Conservation (phyloP, 2,797 vertebrate genomes). For the Chrosomus eos region DNA sequence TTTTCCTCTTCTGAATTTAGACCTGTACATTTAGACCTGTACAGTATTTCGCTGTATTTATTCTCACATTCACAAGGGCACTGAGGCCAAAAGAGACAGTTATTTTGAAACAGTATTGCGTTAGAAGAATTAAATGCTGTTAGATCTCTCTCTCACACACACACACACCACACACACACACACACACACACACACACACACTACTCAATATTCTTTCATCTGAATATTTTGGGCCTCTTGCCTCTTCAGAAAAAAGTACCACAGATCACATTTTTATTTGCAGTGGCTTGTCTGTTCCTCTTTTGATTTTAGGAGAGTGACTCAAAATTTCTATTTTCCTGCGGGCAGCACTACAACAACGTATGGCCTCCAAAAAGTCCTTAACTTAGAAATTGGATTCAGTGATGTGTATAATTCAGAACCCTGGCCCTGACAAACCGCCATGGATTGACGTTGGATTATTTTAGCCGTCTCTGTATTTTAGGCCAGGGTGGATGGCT, state of each 20-base stretch:
- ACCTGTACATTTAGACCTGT: too few relatives aligned
- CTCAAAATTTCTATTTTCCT: conserved; percentile 10
- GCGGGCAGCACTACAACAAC: background rate
- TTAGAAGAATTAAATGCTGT: background rate
- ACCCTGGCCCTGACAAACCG: conserved; percentile 41
- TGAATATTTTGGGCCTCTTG: background rate
- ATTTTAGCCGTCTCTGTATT: conserved; percentile 37
- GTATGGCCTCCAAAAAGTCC: conserved; percentile 34
- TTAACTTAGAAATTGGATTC: conserved; percentile 46
- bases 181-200: too few relatives aligned
- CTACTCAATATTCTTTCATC: background rate
- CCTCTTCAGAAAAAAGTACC: background rate
- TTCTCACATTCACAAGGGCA: background rate
- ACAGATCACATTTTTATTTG: background rate
- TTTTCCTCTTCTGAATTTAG: background rate
- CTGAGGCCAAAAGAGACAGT: background rate
- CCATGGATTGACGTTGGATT: conserved; percentile 19
- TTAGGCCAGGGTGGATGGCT: conserved; percentile 32
- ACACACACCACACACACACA: too few relatives aligned
- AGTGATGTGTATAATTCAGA: conserved; percentile 52
- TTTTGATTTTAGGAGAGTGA: conserved; percentile 24
- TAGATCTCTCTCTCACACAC: background rate
- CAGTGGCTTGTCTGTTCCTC: conserved; percentile 16
- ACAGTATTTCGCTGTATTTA: background rate
- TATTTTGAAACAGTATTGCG: background rate